Evolutionary conservation across 2,113 vertebrate species (phyloP).

Genomic region (Dicaeum eximium): DNA sequence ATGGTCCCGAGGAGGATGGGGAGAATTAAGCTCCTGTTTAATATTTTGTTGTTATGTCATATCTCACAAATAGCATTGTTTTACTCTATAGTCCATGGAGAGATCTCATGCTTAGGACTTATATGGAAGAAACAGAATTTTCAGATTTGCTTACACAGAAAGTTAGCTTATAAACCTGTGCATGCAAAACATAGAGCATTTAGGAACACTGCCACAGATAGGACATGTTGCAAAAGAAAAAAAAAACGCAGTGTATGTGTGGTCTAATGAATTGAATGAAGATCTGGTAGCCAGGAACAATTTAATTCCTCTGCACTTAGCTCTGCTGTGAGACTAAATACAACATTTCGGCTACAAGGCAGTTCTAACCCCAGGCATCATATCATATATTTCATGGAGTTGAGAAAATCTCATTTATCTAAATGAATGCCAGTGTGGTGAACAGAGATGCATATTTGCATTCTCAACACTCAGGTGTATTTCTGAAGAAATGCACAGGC

Average conservation of each 20-base stretch:
- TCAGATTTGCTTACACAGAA: slow-evolving; percentile 13
- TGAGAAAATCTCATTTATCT: background rate
- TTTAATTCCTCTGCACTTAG: background rate
- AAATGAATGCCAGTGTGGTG: background rate
- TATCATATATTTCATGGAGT: background rate
- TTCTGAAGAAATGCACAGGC: background rate
- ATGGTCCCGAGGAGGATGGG: background rate
- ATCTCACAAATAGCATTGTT: slow-evolving; percentile 29
- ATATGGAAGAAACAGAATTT: slow-evolving; percentile 13
- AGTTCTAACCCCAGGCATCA: background rate
- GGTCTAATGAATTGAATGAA: slow-evolving; percentile 2
- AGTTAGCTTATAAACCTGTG: background rate
- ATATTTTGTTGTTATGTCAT: slow-evolving; percentile 30
- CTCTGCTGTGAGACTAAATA: background rate
- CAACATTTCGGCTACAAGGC: background rate
- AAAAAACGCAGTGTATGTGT: background rate
- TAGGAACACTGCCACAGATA: slow-evolving; percentile 24
- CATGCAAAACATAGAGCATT: background rate
- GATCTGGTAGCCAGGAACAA: slow-evolving; percentile 1
- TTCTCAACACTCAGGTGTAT: background rate
- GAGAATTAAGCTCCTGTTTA: slow-evolving; percentile 49
- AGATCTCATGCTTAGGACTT: background rate
- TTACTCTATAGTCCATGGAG: background rate
- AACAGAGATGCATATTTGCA: background rate
- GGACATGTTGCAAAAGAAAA: background rate